Evolutionary conservation across 2,797 vertebrate species (phyloP).

Genomic region (Fundulus diaphanus): DNA sequence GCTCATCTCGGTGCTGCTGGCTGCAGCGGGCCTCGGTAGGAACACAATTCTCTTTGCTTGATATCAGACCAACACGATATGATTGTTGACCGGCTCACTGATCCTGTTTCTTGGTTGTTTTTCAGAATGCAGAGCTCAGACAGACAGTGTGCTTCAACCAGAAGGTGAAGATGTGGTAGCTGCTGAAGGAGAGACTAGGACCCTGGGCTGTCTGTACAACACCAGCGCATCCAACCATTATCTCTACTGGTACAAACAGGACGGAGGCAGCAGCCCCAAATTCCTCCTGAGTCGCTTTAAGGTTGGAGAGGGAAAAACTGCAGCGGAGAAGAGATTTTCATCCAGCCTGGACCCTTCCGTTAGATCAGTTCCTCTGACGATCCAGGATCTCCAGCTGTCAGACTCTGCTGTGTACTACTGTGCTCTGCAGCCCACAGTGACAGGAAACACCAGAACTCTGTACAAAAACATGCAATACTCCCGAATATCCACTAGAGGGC

Average conservation of each 20-base stretch:
- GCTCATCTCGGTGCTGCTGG: slow-evolving; percentile 28
- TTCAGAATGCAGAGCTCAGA: slow-evolving; percentile 30
- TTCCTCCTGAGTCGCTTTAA: slow-evolving; percentile 22
- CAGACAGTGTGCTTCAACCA: slow-evolving; percentile 31
- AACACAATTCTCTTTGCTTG: slow-evolving; percentile 18
- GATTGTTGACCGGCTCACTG: slow-evolving; percentile 16
- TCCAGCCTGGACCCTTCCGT: slow-evolving; percentile 4
- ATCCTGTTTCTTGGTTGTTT: slow-evolving; percentile 36
- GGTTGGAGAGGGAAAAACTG: neutral
- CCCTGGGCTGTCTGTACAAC: slow-evolving; percentile 14
- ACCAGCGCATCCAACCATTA: neutral
- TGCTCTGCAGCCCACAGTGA: slow-evolving; percentile 46
- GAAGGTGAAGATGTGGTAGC: slow-evolving; percentile 19
- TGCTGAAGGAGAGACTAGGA: neutral
- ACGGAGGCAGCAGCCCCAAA: slow-evolving; percentile 14
- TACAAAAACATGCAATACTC: neutral
- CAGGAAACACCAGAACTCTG: slow-evolving; percentile 28
- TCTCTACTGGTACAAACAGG: slow-evolving; percentile 48
- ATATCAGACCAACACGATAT: slow-evolving; percentile 9
- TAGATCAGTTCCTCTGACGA: slow-evolving; percentile 33
- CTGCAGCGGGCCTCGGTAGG: slow-evolving; percentile 34
- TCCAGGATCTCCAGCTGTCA: slow-evolving; percentile 15
- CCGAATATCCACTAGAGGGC: slow-evolving; percentile 10
- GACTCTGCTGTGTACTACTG: slow-evolving; percentile 45
- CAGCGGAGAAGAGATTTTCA: slow-evolving; percentile 17